Base-by-base conservation (phyloP, 2,113 vertebrate species). In the Atrichornis clamosus region DNA sequence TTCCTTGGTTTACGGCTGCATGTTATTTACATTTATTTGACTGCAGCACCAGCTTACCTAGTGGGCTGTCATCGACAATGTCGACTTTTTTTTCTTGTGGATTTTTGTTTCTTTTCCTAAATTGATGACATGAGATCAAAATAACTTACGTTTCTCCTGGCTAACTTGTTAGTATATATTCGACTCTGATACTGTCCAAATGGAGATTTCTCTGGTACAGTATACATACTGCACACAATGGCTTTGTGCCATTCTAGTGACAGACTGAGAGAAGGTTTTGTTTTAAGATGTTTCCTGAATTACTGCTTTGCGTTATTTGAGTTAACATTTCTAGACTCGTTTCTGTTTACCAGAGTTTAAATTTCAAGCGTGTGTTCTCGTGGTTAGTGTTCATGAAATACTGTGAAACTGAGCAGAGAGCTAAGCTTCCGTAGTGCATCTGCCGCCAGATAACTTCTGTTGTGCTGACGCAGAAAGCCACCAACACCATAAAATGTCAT, bases 311-410 rank as follows among this genome's bases (percentile, higher is more conserved):
- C 19, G 9, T 77, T 74, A 39, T 13, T 58, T 5, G 7, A 32
- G 13, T 84, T 85, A 49, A 49, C 39, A 8, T 53, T 88, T 67
- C 44, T 64, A 44, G 33, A 20, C 13, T 81, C 33, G 72, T 15
- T 41, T 33, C 22, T 28, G 0, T 59, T 76, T 42, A 24, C 20
- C 67, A n/a, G 35, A 75, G 55, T 47, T 74, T 75, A 41, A 62
- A 74, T 56, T 89, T 55, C 42, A 63, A n/a, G 56, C 0, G 0
- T 55, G 7, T 0, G 1, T 52, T 64, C 8, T 18, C 6, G 1
- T 73, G 41, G 35, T 44, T 75, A 46, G 17, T 3, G 4, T 74
- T 81, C 9, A 5, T 55, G 27, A 73, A 89, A 55, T 0, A 1
- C 49, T 94, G 77, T 55, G 68, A 47, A 78, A 59, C 47, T 50